Evolutionary conservation across 2,113 vertebrate species (phyloP).

Genomic region (Salvelinus fontinalis): DNA sequence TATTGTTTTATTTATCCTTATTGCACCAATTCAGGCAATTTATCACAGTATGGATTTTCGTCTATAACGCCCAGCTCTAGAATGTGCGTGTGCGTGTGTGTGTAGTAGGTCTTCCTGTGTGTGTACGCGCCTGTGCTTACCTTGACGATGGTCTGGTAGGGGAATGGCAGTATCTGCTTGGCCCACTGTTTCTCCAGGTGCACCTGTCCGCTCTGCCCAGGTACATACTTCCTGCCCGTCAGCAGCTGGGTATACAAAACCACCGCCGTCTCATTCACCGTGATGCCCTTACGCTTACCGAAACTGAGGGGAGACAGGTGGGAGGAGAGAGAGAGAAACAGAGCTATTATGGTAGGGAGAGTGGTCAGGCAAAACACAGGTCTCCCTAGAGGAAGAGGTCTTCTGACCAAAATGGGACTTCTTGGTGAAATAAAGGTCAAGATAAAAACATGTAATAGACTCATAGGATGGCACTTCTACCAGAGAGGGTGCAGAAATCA

Average conservation of each 20-base stretch:
- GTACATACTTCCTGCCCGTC: conserved; percentile 86
- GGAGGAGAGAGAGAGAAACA: neutral
- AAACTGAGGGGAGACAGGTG: conserved; percentile 68
- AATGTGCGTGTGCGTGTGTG: neutral
- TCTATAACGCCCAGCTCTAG: neutral
- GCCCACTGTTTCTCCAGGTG: conserved; percentile 96
- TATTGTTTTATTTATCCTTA: too few relatives aligned
- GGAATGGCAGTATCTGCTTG: conserved; percentile 90
- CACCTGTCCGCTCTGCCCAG: conserved; percentile 85
- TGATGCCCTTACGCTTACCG: conserved; percentile 89
- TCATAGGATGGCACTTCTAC: too few relatives aligned
- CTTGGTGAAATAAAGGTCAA: too few relatives aligned
- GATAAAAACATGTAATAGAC: too few relatives aligned
- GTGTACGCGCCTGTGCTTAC: conserved; percentile 57
- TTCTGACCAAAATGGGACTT: too few relatives aligned
- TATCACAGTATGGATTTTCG: too few relatives aligned
- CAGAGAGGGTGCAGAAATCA: too few relatives aligned
- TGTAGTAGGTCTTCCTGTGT: neutral
- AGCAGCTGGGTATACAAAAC: conserved; percentile 89
- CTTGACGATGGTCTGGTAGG: conserved; percentile 90
- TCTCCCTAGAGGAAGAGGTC: too few relatives aligned
- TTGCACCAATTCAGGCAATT: too few relatives aligned
- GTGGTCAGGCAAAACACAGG: too few relatives aligned
- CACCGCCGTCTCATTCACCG: conserved; percentile 84
- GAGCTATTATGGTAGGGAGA: too few relatives aligned